Evolutionary conservation across 2,888 invertebrate species (phyloP).

Genomic region (Cerastis leucographa): DNA sequence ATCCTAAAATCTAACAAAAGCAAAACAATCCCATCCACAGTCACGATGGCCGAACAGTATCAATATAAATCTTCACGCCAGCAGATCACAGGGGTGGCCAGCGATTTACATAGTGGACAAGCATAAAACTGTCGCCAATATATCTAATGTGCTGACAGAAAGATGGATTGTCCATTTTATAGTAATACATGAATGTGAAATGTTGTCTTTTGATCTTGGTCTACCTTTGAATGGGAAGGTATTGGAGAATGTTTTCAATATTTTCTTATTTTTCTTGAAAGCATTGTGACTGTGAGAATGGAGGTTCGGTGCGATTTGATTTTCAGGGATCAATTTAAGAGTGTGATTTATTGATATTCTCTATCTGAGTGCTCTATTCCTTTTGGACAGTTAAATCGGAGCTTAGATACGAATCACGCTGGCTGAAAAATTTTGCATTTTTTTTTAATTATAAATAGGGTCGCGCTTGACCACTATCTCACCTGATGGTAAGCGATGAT

Average conservation of each 20-base stretch:
- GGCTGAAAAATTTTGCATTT: too few relatives aligned
- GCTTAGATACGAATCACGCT: too few relatives aligned
- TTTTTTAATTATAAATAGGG: too few relatives aligned
- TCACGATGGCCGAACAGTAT: constrained; percentile 69
- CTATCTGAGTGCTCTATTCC: too few relatives aligned
- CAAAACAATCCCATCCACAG: constrained; percentile 68
- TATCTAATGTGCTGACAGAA: constrained; percentile 76
- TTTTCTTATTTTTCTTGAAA: constrained; percentile 40
- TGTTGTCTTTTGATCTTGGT: constrained; percentile 49
- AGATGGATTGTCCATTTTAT: constrained; percentile 72
- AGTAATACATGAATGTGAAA: constrained; percentile 63
- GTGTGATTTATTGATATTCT: neutral
- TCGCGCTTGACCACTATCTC: too few relatives aligned
- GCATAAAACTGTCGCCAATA: constrained; percentile 81
- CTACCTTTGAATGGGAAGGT: constrained; percentile 36
- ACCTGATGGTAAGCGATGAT: too few relatives aligned
- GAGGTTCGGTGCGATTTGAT: neutral
- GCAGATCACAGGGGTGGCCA: constrained; percentile 67
- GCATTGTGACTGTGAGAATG: neutral
- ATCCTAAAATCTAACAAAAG: constrained; percentile 31
- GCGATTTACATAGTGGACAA: constrained; percentile 72
- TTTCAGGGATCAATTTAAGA: neutral
- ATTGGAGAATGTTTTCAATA: constrained; percentile 38
- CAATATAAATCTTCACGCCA: constrained; percentile 74
- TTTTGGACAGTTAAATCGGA: too few relatives aligned